Evolutionary conservation across 2,888 invertebrate genomes (phyloP).

Genomic region (Aphrophora alni): DNA sequence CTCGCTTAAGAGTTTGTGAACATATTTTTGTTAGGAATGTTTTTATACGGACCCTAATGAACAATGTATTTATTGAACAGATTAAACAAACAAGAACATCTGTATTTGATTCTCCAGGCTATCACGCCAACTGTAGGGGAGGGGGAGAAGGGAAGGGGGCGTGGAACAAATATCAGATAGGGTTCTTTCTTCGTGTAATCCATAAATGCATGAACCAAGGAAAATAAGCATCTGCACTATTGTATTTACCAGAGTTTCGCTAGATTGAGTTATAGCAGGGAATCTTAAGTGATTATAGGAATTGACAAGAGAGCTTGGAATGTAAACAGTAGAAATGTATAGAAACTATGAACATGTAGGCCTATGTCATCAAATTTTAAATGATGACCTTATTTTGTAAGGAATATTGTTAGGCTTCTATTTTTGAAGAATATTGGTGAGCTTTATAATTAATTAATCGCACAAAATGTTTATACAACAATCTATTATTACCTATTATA

Average conservation of each 20-base stretch:
- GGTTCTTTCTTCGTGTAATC: neutral
- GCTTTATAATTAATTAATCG: no score
- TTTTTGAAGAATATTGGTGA: no score
- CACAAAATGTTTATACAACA: no score
- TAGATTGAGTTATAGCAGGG: neutral
- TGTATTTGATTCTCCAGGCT: neutral
- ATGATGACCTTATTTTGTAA: no score
- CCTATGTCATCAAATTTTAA: no score
- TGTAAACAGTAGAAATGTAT: no score
- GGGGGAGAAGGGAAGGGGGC: no score
- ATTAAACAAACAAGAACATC: neutral
- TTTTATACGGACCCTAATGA: neutral
- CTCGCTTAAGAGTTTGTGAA: neutral
- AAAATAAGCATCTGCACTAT: neutral
- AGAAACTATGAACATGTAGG: no score
- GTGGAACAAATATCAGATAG: neutral
- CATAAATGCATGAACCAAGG: neutral
- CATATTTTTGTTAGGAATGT: neutral
- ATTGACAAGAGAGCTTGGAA: no score
- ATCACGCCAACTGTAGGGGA: neutral
- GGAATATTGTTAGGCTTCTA: no score
- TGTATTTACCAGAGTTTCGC: neutral
- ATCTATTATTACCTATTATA: no score
- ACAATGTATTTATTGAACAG: neutral
- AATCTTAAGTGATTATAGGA: neutral